These are phyloP conservation scores for Potamarius usumacintae DNA, from an alignment of 2,113 vertebrate genomes.

Conservation along the genomic window DNA sequence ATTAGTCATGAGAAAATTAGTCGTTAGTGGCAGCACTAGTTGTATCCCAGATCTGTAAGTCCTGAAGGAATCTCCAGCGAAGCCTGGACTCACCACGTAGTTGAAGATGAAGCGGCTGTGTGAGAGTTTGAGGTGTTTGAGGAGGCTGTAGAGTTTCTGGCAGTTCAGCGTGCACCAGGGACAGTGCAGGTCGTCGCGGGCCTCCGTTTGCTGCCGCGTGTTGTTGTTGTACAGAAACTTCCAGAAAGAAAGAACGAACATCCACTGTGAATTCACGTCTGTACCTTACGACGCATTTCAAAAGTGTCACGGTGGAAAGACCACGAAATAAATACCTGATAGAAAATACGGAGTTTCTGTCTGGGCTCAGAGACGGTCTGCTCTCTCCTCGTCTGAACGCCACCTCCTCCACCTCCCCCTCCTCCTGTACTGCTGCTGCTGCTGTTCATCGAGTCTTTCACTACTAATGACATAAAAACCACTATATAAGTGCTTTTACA, in stretches of 20 bases:
- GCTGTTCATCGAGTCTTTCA: conserved; percentile 88
- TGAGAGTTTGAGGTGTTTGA: conserved; percentile 97
- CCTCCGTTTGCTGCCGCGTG: conserved; percentile 95
- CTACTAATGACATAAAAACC: conserved; percentile 70
- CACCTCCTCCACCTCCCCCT: background rate
- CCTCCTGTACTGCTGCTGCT: conserved; percentile 62
- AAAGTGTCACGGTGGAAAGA: background rate
- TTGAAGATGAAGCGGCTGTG: conserved; percentile 98
- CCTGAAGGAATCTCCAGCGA: background rate
- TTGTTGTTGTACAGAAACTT: conserved; percentile 98
- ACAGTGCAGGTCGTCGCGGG: conserved; percentile 93
- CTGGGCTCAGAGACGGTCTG: conserved; percentile 87
- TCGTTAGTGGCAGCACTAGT: no score
- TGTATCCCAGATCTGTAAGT: background rate
- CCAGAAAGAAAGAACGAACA: conserved; percentile 17
- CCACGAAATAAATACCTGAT: conserved; percentile 80
- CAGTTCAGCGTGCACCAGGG: conserved; percentile 98
- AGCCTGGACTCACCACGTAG: conserved; percentile 84
- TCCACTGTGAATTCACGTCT: background rate
- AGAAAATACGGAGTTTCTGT: conserved; percentile 97
- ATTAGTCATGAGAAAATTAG: no score
- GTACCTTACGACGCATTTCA: background rate
- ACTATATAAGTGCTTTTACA: conserved; percentile 17
- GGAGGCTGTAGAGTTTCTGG: conserved; percentile 94
- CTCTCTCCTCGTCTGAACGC: conserved; percentile 86